Evolutionary conservation across 2,113 vertebrate genomes (phyloP).

Genomic region (Catharus bicknelli): DNA sequence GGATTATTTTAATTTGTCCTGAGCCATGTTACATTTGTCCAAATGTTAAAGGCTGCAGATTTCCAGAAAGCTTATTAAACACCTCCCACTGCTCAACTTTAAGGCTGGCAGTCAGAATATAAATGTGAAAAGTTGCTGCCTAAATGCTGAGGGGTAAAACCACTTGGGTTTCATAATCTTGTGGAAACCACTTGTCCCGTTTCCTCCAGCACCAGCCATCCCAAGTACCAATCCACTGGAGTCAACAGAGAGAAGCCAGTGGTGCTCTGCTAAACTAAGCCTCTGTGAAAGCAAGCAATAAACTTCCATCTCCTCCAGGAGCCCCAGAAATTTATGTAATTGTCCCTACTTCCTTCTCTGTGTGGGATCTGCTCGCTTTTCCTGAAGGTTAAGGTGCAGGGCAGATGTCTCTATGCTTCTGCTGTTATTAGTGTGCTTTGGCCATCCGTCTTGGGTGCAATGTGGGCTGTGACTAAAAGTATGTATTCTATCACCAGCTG

Average conservation of each 20-base stretch:
- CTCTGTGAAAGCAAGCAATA: constrained; percentile 76
- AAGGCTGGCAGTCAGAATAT: neutral
- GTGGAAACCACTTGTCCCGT: neutral
- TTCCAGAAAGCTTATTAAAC: neutral
- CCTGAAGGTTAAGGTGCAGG: constrained; percentile 68
- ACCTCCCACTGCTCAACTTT: neutral
- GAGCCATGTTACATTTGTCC: neutral
- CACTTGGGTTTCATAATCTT: neutral
- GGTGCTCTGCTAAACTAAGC: constrained; percentile 44
- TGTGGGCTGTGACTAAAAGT: too few relatives aligned
- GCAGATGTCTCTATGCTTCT: constrained; percentile 60
- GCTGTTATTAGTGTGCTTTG: constrained; percentile 62
- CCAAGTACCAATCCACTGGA: neutral
- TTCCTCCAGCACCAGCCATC: neutral
- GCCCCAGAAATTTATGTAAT: constrained; percentile 76
- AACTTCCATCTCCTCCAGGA: constrained; percentile 73
- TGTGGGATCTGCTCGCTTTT: constrained; percentile 24
- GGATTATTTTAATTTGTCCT: constrained; percentile 32
- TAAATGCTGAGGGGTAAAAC: neutral
- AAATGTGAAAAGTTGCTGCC: neutral
- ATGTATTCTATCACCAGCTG: too few relatives aligned
- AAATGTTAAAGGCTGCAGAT: neutral
- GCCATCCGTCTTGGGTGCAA: neutral
- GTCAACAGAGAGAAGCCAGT: neutral
- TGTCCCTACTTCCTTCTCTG: constrained; percentile 53